Conservation (phyloP, 2,113 vertebrate species). For the Orthochromis indermauri region DNA sequence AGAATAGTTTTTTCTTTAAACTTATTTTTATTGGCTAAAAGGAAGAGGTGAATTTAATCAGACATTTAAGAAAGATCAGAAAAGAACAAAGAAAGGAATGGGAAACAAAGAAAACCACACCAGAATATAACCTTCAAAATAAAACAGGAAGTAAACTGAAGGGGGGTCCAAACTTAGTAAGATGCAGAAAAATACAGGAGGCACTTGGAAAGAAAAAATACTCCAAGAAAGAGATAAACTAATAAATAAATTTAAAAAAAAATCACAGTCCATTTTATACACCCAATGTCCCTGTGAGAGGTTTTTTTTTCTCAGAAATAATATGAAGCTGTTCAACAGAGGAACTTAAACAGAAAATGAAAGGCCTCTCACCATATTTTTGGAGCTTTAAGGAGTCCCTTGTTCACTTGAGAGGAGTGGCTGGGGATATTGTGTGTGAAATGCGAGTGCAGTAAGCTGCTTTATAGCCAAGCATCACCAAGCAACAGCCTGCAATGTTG, state of each 20-base stretch:
- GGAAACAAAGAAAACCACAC: neutral
- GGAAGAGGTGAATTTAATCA: neutral
- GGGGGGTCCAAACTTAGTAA: neutral
- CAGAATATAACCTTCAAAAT: neutral
- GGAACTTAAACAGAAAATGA: neutral
- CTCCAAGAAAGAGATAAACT: neutral
- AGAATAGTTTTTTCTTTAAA: neutral
- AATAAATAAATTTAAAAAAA: neutral
- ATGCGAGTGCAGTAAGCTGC: neutral
- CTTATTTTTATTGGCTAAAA: neutral
- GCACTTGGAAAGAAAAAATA: neutral
- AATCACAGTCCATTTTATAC: neutral
- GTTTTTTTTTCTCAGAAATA: neutral
- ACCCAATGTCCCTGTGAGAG: conserved; percentile 30
- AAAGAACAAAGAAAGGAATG: neutral
- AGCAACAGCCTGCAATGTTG: conserved; percentile 48
- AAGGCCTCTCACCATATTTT: conserved; percentile 43
- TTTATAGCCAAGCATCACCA: conserved; percentile 29
- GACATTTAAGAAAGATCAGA: neutral
- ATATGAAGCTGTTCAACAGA: neutral
- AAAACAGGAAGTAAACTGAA: neutral
- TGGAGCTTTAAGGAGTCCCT: neutral
- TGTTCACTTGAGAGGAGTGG: conserved; percentile 34
- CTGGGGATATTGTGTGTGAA: conserved; percentile 19
- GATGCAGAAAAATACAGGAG: neutral